Evolutionary conservation across 2,888 invertebrate species (phyloP).

Genomic region (Dorcus parallelipipedus): DNA sequence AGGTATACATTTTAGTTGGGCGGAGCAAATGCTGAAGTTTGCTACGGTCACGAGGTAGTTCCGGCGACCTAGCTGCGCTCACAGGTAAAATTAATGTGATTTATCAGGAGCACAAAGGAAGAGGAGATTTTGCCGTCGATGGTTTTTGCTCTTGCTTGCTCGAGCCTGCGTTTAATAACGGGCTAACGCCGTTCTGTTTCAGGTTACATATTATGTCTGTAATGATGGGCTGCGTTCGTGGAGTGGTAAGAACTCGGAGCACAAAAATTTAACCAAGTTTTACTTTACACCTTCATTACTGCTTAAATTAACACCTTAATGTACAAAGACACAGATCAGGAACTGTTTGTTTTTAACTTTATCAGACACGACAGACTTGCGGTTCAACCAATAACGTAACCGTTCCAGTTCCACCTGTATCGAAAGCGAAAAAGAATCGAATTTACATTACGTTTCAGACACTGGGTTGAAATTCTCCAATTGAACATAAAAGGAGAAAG

Average conservation of each 20-base stretch:
- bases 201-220: slow-evolving; percentile 6
- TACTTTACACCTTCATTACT: neutral
- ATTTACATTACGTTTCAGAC: too few relatives aligned
- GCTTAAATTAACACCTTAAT: slow-evolving; percentile 3
- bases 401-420: too few relatives aligned
- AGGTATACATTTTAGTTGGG: neutral
- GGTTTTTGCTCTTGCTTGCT: neutral
- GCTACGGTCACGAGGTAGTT: neutral
- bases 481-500: too few relatives aligned
- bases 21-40: neutral
- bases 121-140: neutral
- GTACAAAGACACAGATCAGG: slow-evolving; percentile 7
- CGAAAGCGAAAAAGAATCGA: too few relatives aligned
- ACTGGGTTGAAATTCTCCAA: too few relatives aligned
- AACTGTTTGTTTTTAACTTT: slow-evolving; percentile 9
- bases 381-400: too few relatives aligned
- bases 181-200: neutral
- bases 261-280: neutral
- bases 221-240: slow-evolving; percentile 1
- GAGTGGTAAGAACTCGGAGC: neutral
- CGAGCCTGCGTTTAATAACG: neutral
- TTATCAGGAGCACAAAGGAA: neutral
- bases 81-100: neutral
- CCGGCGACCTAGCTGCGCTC: neutral
- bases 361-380: slow-evolving; percentile 50